phyloP scores from a whole-genome alignment of 2,888 invertebrate genomes.

The Phaedon cochleariae region DNA sequence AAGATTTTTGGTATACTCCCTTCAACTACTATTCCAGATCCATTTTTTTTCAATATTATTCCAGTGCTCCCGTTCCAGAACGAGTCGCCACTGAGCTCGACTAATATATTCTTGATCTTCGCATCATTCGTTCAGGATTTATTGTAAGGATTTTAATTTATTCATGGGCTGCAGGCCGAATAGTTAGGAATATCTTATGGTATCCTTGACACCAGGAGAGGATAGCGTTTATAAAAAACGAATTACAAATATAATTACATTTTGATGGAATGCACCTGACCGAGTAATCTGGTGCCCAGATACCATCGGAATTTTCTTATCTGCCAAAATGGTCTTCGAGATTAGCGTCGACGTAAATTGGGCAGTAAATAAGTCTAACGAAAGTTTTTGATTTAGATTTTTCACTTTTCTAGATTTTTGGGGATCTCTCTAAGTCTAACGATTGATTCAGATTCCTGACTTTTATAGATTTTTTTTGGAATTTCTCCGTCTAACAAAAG shows the following conservation, averaged over 20 bases:
- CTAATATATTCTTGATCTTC: constrained; percentile 59
- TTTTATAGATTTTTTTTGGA: too few species aligned
- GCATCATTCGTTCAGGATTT: constrained; percentile 60
- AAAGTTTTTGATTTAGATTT: constrained; percentile 10
- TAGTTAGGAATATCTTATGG: constrained; percentile 55
- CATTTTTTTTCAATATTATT: too few species aligned
- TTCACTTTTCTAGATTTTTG: not conserved
- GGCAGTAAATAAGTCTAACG: constrained; percentile 18
- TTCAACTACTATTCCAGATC: too few species aligned
- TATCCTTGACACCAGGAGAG: constrained; percentile 52
- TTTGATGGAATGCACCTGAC: constrained; percentile 54
- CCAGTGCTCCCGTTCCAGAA: not conserved
- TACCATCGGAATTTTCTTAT: constrained; percentile 38
- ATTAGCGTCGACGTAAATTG: constrained; percentile 16
- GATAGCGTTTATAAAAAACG: constrained; percentile 44
- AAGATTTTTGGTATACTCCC: too few species aligned
- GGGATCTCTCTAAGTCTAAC: too few species aligned
- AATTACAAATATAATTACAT: constrained; percentile 59
- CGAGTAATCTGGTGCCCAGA: constrained; percentile 38
- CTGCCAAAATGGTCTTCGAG: constrained; percentile 26
- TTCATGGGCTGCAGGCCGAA: constrained; percentile 57
- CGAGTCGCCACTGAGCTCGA: constrained; percentile 47
- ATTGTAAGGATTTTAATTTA: constrained; percentile 62
- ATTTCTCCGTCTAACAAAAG: too few species aligned
- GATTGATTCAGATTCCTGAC: too few species aligned